Evolutionary conservation across 1,140 invertebrate genomes (phyloP), one percentile per base, ranked within the genome.

Genomic region (Drosophila mojavensis): DNA sequence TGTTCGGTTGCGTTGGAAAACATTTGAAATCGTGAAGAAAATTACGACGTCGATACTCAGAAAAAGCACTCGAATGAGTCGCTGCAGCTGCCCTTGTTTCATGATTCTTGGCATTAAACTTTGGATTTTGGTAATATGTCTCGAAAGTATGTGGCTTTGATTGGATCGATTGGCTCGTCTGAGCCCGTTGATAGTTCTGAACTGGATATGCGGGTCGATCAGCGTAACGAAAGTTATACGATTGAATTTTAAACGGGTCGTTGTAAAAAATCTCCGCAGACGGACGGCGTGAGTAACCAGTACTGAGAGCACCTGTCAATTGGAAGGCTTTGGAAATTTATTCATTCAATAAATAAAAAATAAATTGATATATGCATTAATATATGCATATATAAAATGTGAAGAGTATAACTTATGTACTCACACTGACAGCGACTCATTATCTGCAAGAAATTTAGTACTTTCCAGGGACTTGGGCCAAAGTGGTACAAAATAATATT

Each of bases 211-310:
- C 48, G 5, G 91, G 91, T 13, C 75, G 65, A 2, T 91, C 84
- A 41, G 91, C 91, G 53, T 91, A 92, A 7, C 78, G 91, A 66
- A 92, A 92, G 47, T 85, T 90, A 28, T 79, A 92, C 10, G 91
- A 92, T 45, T 92, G 79, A 54, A 86, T 79, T 86, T 92, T 92
- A 54, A 92, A 92, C 3, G 91, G 91, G 48, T 92, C 91, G 28
- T 78, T 76, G 39, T 67, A 65, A 58, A 92, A 92, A 13, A 79
- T 48, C 66, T 92, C 90, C 7, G 41, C 26, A 9, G 51, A n/a
- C 15, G 55, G 66, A 9, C 83, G 81, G 9, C 64, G 68, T 50
- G 62, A 7, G 10, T 59, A 72, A 17, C 47, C 30, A 15, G 55
- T 64, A n/a, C 41, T 28, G 24, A 63, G 30, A 41, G 30, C n/a